Conservation (phyloP, 1,140 invertebrate genomes). For the Polypedilum pembai region DNA sequence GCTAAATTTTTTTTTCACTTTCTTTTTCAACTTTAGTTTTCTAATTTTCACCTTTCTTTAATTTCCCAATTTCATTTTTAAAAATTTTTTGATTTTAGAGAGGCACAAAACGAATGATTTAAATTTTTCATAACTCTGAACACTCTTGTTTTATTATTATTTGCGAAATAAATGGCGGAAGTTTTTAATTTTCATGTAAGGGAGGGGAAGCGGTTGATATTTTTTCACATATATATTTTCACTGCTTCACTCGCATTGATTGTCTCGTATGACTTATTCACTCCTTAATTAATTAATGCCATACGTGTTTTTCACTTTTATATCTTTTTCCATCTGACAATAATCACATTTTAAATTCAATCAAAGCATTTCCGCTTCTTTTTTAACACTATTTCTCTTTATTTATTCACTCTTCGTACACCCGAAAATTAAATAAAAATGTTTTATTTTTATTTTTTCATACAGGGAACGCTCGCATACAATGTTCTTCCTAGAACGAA, state of each 20-base stretch:
- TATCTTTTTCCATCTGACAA: too few relatives aligned
- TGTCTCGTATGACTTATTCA: not conserved
- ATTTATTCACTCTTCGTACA: not conserved
- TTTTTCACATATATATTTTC: not conserved
- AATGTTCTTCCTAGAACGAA: not conserved
- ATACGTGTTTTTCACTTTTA: not conserved
- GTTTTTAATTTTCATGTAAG: slow-evolving; percentile 23
- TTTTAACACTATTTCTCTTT: not conserved
- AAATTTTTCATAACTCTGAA: not conserved
- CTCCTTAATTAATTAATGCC: slow-evolving; percentile 3
- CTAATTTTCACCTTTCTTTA: not conserved
- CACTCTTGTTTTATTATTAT: not conserved
- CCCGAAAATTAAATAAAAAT: not conserved
- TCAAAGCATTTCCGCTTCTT: not conserved
- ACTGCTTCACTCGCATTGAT: not conserved
- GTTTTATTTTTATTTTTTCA: not conserved
- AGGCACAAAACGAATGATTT: not conserved
- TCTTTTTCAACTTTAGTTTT: not conserved
- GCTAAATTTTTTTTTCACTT: not conserved
- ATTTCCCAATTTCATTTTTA: not conserved
- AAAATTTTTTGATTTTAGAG: not conserved
- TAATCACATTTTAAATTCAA: too few relatives aligned
- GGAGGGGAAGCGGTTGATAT: not conserved
- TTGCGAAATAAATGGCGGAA: slow-evolving; percentile 24
- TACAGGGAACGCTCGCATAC: not conserved